phyloP scores from a whole-genome alignment of 2,797 vertebrate genomes.

The Adrianichthys oophorus region DNA sequence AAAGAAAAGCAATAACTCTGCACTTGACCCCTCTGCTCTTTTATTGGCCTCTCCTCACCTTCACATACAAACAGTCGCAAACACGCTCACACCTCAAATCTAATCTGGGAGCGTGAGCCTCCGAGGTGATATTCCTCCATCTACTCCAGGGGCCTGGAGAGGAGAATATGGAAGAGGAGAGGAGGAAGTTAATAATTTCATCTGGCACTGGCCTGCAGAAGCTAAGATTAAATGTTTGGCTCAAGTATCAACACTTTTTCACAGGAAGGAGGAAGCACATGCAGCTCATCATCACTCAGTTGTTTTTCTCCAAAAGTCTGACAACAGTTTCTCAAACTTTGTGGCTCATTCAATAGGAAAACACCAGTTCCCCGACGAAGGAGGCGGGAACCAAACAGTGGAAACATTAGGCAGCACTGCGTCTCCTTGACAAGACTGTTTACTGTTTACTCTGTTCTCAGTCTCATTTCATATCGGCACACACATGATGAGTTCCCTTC shows the following conservation, averaged over 20 bases:
- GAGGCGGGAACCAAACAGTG: constrained; percentile 26
- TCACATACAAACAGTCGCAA: constrained; percentile 40
- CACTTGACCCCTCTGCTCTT: constrained; percentile 74
- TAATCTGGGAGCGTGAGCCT: constrained; percentile 68
- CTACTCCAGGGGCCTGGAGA: constrained; percentile 46
- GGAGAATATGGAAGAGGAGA: constrained; percentile 19
- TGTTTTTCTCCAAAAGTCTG: constrained; percentile 8
- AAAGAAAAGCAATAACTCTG: constrained; percentile 77
- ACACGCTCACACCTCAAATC: constrained; percentile 64
- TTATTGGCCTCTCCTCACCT: constrained; percentile 62
- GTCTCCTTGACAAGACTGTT: constrained; percentile 55
- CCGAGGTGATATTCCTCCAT: constrained; percentile 57
- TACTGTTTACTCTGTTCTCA: constrained; percentile 62
- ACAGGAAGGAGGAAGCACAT: constrained; percentile 13
- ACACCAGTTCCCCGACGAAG: constrained; percentile 3
- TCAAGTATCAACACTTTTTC: constrained; percentile 28
- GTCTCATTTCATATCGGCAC: constrained; percentile 60
- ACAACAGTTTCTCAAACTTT: constrained; percentile 38
- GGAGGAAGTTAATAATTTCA: constrained; percentile 69
- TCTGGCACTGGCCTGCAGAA: constrained; percentile 56
- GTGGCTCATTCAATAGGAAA: constrained; percentile 11
- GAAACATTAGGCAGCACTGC: constrained; percentile 45
- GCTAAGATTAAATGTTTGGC: constrained; percentile 61
- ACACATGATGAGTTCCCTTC: constrained; percentile 46
- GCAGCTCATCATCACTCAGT: constrained; percentile 12